These are phyloP conservation scores for Ptychodera flava DNA, from an alignment of 35 echinoderm and acorn worm species.

Conservation along the genomic window DNA sequence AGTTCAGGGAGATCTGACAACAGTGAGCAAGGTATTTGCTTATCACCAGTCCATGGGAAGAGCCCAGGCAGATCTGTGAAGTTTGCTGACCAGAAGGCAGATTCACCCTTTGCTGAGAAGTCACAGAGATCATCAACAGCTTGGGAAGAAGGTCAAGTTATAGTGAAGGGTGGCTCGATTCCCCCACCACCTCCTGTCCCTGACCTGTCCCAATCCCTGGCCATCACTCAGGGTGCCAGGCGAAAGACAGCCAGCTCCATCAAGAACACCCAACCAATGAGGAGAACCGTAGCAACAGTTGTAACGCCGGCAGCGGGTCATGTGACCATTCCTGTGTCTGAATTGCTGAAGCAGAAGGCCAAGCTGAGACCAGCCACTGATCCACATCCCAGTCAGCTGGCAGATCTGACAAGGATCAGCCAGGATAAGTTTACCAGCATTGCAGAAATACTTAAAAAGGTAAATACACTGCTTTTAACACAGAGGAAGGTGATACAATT, in stretches of 20 bases:
- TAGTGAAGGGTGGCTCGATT: background rate
- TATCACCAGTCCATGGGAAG: background rate
- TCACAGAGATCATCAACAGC: background rate
- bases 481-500: too few species aligned
- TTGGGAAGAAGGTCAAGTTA: background rate
- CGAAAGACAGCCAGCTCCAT: background rate
- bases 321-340: background rate
- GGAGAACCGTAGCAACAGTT: background rate
- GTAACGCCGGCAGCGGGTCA: background rate
- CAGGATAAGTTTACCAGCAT: conserved; percentile 31
- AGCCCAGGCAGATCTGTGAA: background rate
- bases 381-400: conserved; percentile 44
- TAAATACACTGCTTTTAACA: too few species aligned
- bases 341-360: conserved; percentile 11
- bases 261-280: background rate
- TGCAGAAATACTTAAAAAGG: conserved; percentile 48
- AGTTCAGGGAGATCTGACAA: background rate
- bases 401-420: conserved; percentile 12
- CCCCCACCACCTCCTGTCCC: background rate
- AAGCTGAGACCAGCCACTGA: conserved; percentile 5
- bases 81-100: background rate
- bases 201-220: background rate
- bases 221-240: background rate
- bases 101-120: background rate
- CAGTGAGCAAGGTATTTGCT: background rate